Evolutionary conservation across 2,888 invertebrate genomes (phyloP).

Genomic region (Stenoptilia bipunctidactyla): DNA sequence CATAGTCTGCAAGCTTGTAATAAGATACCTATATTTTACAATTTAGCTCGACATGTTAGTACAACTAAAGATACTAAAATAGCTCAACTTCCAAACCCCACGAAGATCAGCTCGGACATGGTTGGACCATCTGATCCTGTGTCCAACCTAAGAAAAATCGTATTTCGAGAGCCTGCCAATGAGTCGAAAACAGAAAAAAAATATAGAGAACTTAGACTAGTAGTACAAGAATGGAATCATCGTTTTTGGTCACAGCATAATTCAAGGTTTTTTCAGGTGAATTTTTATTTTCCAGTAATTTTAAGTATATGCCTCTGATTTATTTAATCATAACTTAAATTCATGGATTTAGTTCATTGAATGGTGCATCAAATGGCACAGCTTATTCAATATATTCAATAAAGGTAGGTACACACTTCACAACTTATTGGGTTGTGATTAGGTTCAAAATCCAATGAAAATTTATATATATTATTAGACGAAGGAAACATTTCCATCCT

Average conservation of each 20-base stretch:
- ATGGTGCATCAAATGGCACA: no score
- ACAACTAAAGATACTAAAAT: conserved; percentile 37
- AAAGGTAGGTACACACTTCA: no score
- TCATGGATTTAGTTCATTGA: no score
- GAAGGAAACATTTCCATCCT: no score
- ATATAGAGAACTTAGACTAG: conserved; percentile 74
- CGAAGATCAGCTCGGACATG: conserved; percentile 67
- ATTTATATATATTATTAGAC: no score
- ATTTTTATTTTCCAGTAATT: no score
- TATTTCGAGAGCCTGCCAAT: conserved; percentile 73
- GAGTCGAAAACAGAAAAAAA: conserved; percentile 77
- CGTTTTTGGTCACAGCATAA: conserved; percentile 88
- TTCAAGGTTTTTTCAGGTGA: conserved; percentile 77
- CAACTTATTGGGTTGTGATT: no score
- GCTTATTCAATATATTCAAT: no score
- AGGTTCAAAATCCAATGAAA: no score
- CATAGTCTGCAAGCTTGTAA: not conserved
- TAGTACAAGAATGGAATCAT: conserved; percentile 87
- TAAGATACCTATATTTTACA: conserved; percentile 11
- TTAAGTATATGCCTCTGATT: no score
- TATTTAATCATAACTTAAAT: no score
- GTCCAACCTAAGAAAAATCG: conserved; percentile 82
- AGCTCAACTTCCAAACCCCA: conserved; percentile 45
- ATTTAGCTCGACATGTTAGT: conserved; percentile 23
- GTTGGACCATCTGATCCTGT: conserved; percentile 85